Base-by-base conservation (phyloP, 2,113 vertebrate genomes). In the Bufo bufo region DNA sequence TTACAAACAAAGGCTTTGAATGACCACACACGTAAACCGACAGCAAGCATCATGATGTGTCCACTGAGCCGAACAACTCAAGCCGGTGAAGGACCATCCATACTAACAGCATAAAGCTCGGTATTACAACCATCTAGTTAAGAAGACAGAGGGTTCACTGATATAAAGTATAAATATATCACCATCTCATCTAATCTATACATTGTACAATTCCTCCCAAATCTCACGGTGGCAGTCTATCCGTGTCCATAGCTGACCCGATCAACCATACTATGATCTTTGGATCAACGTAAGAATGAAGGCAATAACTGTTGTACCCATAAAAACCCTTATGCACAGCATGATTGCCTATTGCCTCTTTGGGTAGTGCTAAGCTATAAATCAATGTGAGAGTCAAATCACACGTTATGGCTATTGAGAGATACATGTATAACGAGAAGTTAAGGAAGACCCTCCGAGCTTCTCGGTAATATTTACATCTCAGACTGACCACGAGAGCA, bases 351-450 rank as follows among this genome's bases (percentile, higher is more conserved):
- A 78, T 52, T 78, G 85, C 56, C 85, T 86, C 75, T 86, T 86
- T 86, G 74, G 85, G 72, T 86, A 59, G 74, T 78, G 85, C 59
- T 79, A 77, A 79, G 45, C 72, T 86, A 86, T 23, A 65, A 78
- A 75, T 56, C 93, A 93, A 1, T 20, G 79, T 45, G 85, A 91
- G 84, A 90, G 83, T 89, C 90, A 90, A 90, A 33, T 85, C 80
- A 87, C 91, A 74, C 87, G 85, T 90, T 90, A 90, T 23, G 54
- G 89, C 91, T 90, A 56, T 90, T 89, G 82, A 89, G 49, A 89
- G 89, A 91, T 90, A 77, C 88, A 81, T 47, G 69, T 85, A 47
- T 45, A 69, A 49, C 7, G 47, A 85, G 19, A 83, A 89, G 90
- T 89, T 86, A 85, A 90, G 78, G 17, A 49, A 50, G 6, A 63